Evolutionary conservation across 2,113 vertebrate species (phyloP).

Genomic region (Lamprotornis superbus): DNA sequence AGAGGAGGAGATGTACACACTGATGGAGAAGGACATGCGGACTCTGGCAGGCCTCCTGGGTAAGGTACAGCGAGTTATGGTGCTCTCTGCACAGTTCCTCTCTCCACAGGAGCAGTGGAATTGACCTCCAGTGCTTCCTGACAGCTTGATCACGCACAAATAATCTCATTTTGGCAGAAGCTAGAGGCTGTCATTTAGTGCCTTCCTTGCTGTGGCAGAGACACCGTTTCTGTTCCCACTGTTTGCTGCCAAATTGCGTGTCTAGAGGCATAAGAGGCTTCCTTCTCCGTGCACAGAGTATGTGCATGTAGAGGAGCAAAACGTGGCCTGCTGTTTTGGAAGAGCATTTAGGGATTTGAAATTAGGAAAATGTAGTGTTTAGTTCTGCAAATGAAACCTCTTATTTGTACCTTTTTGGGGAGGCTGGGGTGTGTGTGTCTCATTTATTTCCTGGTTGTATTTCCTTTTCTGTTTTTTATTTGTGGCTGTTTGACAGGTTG

Average conservation of each 20-base stretch:
- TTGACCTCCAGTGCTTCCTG: background rate
- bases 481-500: background rate
- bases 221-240: background rate
- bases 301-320: background rate
- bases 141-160: background rate
- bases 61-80: slow-evolving; percentile 44
- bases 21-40: slow-evolving; percentile 98
- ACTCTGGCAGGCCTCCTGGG: slow-evolving; percentile 91
- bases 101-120: background rate
- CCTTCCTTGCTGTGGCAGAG: background rate
- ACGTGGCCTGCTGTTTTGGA: accelerated
- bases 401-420: background rate
- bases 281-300: background rate
- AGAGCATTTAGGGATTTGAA: background rate
- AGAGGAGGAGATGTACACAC: slow-evolving; percentile 89
- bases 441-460: background rate
- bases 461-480: background rate
- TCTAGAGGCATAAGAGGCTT: background rate
- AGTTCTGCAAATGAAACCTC: background rate
- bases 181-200: background rate
- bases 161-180: background rate
- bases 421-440: accelerated
- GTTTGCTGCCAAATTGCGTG: background rate
- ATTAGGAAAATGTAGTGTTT: background rate
- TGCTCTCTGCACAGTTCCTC: background rate